Evolutionary conservation across 2,888 invertebrate species (phyloP).

Genomic region (Amphiduros pacificus): DNA sequence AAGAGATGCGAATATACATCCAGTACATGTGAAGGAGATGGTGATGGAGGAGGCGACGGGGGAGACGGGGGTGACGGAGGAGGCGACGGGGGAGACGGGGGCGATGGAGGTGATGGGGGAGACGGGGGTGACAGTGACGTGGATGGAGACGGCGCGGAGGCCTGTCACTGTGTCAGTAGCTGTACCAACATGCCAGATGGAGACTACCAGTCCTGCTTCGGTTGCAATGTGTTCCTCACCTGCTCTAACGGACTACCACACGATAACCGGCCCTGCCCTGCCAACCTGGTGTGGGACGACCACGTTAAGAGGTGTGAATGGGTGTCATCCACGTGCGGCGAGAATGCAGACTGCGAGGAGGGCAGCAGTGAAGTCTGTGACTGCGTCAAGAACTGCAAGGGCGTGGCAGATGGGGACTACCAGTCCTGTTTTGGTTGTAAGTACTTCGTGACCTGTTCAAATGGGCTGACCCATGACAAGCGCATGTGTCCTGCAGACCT

Average conservation of each 20-base stretch:
- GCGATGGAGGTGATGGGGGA: too few relatives aligned
- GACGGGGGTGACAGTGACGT: too few relatives aligned
- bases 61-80: too few relatives aligned
- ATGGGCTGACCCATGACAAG: slow-evolving; percentile 3
- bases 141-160: too few relatives aligned
- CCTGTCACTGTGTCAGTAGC: slow-evolving; percentile 26
- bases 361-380: background rate
- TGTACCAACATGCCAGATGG: slow-evolving; percentile 29
- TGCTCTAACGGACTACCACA: slow-evolving; percentile 34
- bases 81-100: too few relatives aligned
- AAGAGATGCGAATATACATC: slow-evolving; percentile 35
- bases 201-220: slow-evolving; percentile 37
- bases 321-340: slow-evolving; percentile 6
- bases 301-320: slow-evolving; percentile 22
- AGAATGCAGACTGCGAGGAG: too few relatives aligned
- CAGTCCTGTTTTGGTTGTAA: slow-evolving; percentile 16
- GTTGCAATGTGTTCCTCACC: slow-evolving; percentile 35
- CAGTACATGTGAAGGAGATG: slow-evolving; percentile 30
- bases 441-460: slow-evolving; percentile 8
- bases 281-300: slow-evolving; percentile 26
- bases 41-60: too few relatives aligned
- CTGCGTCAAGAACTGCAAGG: slow-evolving; percentile 11
- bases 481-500: slow-evolving; percentile 9
- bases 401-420: slow-evolving; percentile 15
- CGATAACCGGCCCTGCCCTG: slow-evolving; percentile 13